Conservation (phyloP, 92 coral and sea anemone species). For the Actinernus sp. region DNA sequence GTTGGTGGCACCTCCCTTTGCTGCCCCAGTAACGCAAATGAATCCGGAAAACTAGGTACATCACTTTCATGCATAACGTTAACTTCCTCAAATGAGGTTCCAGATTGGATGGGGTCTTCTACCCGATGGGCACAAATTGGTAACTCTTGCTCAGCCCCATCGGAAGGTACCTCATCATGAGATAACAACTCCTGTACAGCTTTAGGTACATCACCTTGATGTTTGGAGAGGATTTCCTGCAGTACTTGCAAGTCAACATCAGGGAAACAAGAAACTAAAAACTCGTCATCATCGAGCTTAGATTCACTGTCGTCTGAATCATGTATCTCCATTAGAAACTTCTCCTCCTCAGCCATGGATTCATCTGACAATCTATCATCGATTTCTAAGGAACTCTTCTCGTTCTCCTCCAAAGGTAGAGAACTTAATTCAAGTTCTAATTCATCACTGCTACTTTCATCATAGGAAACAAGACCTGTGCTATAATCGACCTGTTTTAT, state of each 20-base stretch:
- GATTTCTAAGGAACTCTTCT: neutral
- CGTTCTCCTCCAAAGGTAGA: no score
- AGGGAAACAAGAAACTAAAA: constrained; percentile 83
- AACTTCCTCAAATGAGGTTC: neutral
- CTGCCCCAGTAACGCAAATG: neutral
- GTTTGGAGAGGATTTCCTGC: constrained; percentile 18
- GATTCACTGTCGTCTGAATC: constrained; percentile 9
- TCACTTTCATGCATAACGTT: neutral
- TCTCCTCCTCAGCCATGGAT: neutral
- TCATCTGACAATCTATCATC: neutral
- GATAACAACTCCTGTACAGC: constrained; percentile 68
- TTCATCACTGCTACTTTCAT: neutral
- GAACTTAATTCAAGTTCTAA: neutral
- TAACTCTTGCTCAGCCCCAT: neutral
- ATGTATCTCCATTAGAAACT: neutral
- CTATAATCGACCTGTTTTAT: neutral
- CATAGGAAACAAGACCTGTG: constrained; percentile 5
- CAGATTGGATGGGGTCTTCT: neutral
- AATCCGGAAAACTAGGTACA: neutral
- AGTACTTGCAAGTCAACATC: constrained; percentile 47
- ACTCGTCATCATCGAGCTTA: constrained; percentile 45
- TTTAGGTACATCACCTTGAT: constrained; percentile 56
- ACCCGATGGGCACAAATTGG: neutral
- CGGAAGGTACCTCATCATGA: neutral
- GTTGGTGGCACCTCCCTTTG: neutral